Percentiles rank a stretch among this genome's conserved stretches.
Conservation (phyloP, 2,888 invertebrate genomes). For the Arctia plantaginis region DNA sequence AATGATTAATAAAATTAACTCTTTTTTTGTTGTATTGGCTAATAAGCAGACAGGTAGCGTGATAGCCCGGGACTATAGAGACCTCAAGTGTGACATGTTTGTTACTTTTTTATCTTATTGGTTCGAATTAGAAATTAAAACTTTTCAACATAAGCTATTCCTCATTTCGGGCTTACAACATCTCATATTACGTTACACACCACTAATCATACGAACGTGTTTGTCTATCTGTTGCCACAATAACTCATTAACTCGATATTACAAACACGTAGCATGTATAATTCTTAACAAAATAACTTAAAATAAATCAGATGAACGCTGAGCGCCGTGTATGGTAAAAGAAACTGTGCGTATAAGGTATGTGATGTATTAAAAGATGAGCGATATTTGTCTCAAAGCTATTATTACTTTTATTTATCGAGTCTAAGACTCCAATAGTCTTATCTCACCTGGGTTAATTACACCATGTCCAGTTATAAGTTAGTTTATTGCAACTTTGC, state of each 20-base stretch:
- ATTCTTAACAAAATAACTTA: conserved; percentile 57
- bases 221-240: conserved; percentile 28
- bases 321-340: conserved; percentile 56
- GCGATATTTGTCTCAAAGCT: neutral
- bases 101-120: neutral
- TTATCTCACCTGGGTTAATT: no score
- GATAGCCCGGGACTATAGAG: no score
- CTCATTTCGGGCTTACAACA: conserved; percentile 25
- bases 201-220: conserved; percentile 41
- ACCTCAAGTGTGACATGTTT: no score
- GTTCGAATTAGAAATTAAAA: conserved; percentile 4
- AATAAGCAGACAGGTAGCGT: no score
- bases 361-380: conserved; percentile 5
- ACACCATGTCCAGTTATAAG: no score
- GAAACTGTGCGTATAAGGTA: conserved; percentile 33
- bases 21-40: no score
- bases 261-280: conserved; percentile 52
- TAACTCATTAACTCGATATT: conserved; percentile 48
- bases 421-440: no score
- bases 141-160: neutral
- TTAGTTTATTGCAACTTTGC: no score
- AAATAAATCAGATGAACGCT: conserved; percentile 60
- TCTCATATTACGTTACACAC: conserved; percentile 24
- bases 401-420: neutral
- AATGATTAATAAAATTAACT: no score